Percentiles rank a stretch among this genome's conserved stretches.
These are phyloP conservation scores for Seira sanloemensis DNA, from an alignment of 2,888 invertebrate species.

Conservation along the genomic window DNA sequence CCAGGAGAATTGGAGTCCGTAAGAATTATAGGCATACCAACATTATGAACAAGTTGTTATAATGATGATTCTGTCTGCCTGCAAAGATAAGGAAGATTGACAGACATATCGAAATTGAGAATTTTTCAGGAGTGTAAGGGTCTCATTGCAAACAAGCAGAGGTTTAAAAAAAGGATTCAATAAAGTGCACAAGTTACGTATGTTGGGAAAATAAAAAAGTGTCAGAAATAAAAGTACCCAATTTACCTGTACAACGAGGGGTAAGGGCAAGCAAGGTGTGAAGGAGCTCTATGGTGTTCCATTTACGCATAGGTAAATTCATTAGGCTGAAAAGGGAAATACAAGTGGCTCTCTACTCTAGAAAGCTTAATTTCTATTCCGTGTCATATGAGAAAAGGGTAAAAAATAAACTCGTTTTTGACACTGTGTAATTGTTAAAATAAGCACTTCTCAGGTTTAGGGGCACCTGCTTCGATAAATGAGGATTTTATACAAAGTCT, in stretches of 20 bases:
- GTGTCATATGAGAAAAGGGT: slow-evolving; percentile 17
- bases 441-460: not conserved
- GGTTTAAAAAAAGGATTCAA: slow-evolving; percentile 29
- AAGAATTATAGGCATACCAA: no score
- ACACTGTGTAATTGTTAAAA: not conserved
- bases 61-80: slow-evolving; percentile 20
- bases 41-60: no score
- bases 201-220: not conserved
- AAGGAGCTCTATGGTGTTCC: slow-evolving; percentile 18
- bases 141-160: slow-evolving; percentile 49
- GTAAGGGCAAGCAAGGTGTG: not conserved
- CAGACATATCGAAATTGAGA: slow-evolving; percentile 70
- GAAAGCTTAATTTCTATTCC: not conserved
- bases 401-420: slow-evolving; percentile 1
- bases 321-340: not conserved
- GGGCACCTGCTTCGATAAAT: not conserved
- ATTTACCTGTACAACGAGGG: not conserved
- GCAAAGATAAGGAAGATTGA: slow-evolving; percentile 67
- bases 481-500: no score
- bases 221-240: not conserved
- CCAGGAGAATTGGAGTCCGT: no score
- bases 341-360: not conserved
- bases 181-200: not conserved
- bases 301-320: not conserved
- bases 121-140: slow-evolving; percentile 67